These are phyloP conservation scores for Xestia rhomboidea DNA, from an alignment of 2,888 invertebrate species.

Conservation along the genomic window DNA sequence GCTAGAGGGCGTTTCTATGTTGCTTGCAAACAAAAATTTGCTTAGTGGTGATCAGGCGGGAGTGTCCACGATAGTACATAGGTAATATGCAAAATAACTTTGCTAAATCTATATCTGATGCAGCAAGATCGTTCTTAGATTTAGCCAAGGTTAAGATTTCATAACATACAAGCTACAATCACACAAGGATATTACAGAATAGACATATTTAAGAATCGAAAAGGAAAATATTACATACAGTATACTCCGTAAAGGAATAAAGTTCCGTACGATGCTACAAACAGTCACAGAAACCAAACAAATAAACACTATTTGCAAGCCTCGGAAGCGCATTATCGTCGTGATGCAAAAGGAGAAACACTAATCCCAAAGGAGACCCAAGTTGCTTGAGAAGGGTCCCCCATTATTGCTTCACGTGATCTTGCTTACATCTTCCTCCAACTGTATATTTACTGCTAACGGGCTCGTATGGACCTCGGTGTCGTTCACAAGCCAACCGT, in stretches of 20 bases:
- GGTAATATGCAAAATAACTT: slow-evolving; percentile 26
- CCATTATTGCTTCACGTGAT: slow-evolving; percentile 57
- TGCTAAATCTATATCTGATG: slow-evolving; percentile 39
- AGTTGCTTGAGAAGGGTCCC: slow-evolving; percentile 60
- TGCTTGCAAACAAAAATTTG: no score
- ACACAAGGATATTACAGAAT: neutral
- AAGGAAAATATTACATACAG: neutral
- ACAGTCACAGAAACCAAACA: slow-evolving; percentile 22
- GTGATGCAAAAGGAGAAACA: slow-evolving; percentile 50
- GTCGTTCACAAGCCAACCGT: slow-evolving; percentile 6
- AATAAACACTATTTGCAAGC: slow-evolving; percentile 38
- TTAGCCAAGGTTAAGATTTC: slow-evolving; percentile 2
- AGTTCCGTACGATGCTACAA: slow-evolving; percentile 2
- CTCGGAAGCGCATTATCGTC: slow-evolving; percentile 57
- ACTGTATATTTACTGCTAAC: slow-evolving; percentile 47
- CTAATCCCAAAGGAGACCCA: slow-evolving; percentile 49
- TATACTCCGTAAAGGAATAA: neutral
- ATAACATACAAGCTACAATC: neutral
- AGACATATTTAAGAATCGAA: slow-evolving; percentile 1
- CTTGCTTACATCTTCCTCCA: slow-evolving; percentile 49
- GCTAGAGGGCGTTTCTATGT: no score
- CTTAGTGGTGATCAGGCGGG: no score
- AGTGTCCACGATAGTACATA: no score
- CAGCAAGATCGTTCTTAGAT: slow-evolving; percentile 36
- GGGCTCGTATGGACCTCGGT: slow-evolving; percentile 18